Evolutionary conservation across 1,140 invertebrate species (phyloP), one percentile per base, ranked within the genome.

Genomic region (Calliopsis andreniformis): DNA sequence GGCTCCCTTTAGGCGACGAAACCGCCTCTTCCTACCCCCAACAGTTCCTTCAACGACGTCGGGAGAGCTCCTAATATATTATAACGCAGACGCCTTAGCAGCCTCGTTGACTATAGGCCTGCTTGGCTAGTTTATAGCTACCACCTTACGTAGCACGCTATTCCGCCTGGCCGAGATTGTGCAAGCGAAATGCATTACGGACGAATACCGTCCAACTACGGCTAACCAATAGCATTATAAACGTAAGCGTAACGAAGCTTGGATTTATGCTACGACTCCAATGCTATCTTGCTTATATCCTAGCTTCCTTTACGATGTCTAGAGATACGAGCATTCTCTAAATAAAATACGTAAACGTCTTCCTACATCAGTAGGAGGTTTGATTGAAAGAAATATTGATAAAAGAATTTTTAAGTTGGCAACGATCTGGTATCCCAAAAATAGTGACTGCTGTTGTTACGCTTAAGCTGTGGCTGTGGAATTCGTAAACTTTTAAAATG

Each of bases 21-120:
- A 79, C 62, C 81, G 43, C 64, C 78, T 80, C 80, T 71, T 67
- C 47, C 58, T 77, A 49, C 53, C 47, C 23, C 39, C 32, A 8
- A 51, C 73, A 62, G 42, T 75, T 62, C 62, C 79, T 56, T 61
- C 66, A 32, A 62, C 69, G 64, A 49, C 51, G 45, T 35, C 73
- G 43, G 43, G 66, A 35, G 32, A 10, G 58, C 67, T 58, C 39
- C 71, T 76, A 82, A 87, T 87, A 87, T 84, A 87, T 87, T 87
- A 87, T 83, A 87, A 84, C 84, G 78, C 82, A 23, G 78, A 83
- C 76, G 76, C 82, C 49, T 83, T 56, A 63, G 55, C 66, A 69
- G 66, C 77, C 70, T 73, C 66, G 79, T 42, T 59, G 56, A 45
- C 28, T 71, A 42, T 66, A 80, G 82, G 61, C 77, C 66, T 55